Evolutionary conservation across 53 echinoderm and acorn worm genomes (phyloP).

Genomic region (Patiria pectinifera): DNA sequence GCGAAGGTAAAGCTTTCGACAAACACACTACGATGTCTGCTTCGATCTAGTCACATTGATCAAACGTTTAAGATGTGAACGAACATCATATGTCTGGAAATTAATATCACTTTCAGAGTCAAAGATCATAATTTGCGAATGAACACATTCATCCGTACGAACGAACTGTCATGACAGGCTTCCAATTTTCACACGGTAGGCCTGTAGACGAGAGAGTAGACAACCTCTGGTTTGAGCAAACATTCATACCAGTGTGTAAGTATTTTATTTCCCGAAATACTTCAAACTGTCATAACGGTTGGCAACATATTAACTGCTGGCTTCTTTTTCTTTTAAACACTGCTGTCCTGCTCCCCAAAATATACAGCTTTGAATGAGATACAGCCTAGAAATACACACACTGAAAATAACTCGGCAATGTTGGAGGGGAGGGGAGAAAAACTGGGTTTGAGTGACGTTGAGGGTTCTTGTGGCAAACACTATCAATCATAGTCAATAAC

Average conservation of each 20-base stretch:
- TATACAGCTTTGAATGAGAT: background rate
- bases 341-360: background rate
- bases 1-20: too few species aligned
- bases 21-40: too few species aligned
- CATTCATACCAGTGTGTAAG: background rate
- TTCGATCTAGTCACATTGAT: too few species aligned
- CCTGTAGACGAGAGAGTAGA: too few species aligned
- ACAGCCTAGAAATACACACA: background rate
- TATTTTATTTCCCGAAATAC: background rate
- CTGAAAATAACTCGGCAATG: background rate
- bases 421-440: background rate
- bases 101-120: too few species aligned
- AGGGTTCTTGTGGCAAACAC: conserved; percentile 13
- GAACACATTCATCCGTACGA: too few species aligned
- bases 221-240: background rate
- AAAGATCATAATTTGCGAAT: too few species aligned
- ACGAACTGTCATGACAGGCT: too few species aligned
- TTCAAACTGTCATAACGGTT: background rate
- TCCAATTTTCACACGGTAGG: too few species aligned
- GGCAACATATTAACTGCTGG: background rate
- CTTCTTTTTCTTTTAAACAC: background rate
- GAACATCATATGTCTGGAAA: too few species aligned
- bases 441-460: conserved; percentile 24
- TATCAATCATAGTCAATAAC: conserved; percentile 17
- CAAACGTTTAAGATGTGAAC: too few species aligned